Evolutionary conservation across 2,113 vertebrate species (phyloP), one percentile per base, ranked within the genome.

Genomic region (Antechinus flavipes): DNA sequence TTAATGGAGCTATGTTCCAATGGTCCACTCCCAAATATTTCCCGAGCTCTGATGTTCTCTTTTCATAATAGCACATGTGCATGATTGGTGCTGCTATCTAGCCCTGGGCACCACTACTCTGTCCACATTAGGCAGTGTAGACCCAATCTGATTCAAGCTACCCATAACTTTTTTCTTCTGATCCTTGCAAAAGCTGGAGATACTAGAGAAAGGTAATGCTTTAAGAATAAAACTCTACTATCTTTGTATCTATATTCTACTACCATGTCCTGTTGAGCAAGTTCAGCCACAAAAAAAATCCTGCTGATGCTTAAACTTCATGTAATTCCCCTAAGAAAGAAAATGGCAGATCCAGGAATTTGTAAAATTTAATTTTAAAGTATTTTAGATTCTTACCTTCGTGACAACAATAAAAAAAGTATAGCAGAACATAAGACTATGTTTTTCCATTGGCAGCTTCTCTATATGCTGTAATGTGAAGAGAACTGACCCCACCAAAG

Each of bases 341-440:
- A 11, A 93, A 92, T 84, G 35, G 23, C 93, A 52, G n/a, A 95
- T 26, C 84, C 0, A 89, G 23, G 11, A 91, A 91, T 91, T n/a
- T 92, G 5, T 91, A 90, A 58, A 94, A 61, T 93, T 35, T 91
- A 30, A 93, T 56, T 61, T 30, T 58, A 0, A 76, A 16, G 16
- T 93, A 91, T 49, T 93, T 61, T 30, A 93, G 91, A 97, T 53
- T 97, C 98, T 98, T 98, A 99, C 99, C 99, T 99, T 99, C 97
- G 98, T 99, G 96, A 98, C 94, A 27, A 99, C 99, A 58, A 99
- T 98, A 97, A 99, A 99, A 97, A 99, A 0, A 7, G 99, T 99
- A 96, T 99, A 99, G 90, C 99, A 89, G 94, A 99, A 99, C 99
- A 99, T 98, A 89, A 99, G 99, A 97, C 99, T 98, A 91, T 99